A percentile compares a stretch with the other conserved stretches of the same genome.
Conservation (phyloP, 2,797 vertebrate genomes). For the Argyrosomus regius region DNA sequence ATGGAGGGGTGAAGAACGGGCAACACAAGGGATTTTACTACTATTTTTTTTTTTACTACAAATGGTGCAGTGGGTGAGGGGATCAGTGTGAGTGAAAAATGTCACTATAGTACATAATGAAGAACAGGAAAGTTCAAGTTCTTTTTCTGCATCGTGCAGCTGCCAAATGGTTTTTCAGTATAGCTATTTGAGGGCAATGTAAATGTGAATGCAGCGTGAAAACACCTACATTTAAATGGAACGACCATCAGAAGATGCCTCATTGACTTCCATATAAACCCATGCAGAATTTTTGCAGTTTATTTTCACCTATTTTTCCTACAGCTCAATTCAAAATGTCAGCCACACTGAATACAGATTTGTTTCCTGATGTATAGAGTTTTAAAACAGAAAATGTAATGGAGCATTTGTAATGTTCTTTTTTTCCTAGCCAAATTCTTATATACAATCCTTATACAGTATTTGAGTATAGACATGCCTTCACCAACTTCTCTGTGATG, state of each 20-base stretch:
- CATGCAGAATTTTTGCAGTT: not conserved
- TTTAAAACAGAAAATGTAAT: not conserved
- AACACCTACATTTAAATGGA: slow-evolving; percentile 50
- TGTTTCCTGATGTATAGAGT: not conserved
- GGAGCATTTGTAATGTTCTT: not conserved
- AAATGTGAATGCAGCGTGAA: slow-evolving; percentile 35
- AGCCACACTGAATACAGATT: not conserved
- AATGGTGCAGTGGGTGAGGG: slow-evolving; percentile 49
- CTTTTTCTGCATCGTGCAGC: slow-evolving; percentile 38
- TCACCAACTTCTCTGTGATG: slow-evolving; percentile 1
- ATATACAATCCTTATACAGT: not conserved
- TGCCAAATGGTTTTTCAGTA: slow-evolving; percentile 20
- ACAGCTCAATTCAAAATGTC: slow-evolving; percentile 4
- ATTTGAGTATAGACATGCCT: not conserved
- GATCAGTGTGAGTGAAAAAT: slow-evolving; percentile 55
- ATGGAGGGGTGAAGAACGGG: slow-evolving; percentile 62
- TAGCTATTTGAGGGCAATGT: slow-evolving; percentile 38
- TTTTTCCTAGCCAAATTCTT: not conserved
- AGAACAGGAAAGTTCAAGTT: slow-evolving; percentile 43
- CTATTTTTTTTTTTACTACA: slow-evolving; percentile 30
- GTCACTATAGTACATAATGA: slow-evolving; percentile 38
- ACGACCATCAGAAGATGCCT: slow-evolving; percentile 39
- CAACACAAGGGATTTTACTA: slow-evolving; percentile 52
- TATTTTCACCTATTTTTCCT: not conserved
- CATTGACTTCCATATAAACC: slow-evolving; percentile 17